These are phyloP conservation scores for Carcina quercana DNA, from an alignment of 2,888 invertebrate genomes.

Conservation along the genomic window DNA sequence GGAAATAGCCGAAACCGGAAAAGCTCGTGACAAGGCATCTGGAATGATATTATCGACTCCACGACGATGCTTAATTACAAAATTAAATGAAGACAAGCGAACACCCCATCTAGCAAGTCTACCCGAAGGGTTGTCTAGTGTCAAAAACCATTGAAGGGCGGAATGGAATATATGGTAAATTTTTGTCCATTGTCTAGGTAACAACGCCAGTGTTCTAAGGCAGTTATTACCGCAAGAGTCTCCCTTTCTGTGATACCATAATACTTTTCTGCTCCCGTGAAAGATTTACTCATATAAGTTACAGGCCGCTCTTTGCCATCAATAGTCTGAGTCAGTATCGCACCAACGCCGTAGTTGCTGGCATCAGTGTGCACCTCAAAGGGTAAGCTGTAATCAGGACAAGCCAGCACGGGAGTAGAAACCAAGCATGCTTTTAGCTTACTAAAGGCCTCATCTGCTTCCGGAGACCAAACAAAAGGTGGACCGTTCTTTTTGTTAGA, in stretches of 20 bases:
- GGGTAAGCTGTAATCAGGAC: constrained; percentile 11
- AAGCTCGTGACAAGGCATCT: constrained; percentile 3
- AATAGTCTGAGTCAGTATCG: constrained; percentile 7
- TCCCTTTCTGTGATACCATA: constrained; percentile 12
- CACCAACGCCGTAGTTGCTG: constrained; percentile 12
- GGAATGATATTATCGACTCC: constrained; percentile 9
- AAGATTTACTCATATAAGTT: constrained; percentile 8
- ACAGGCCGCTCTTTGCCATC: constrained; percentile 11
- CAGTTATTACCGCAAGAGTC: constrained; percentile 10
- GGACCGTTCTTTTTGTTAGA: constrained; percentile 4
- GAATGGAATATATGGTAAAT: constrained; percentile 3
- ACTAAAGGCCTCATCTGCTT: constrained; percentile 12
- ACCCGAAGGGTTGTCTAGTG: constrained; percentile 9
- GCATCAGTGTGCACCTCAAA: constrained; percentile 16
- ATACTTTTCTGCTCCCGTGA: constrained; percentile 6
- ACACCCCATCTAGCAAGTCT: constrained; percentile 13
- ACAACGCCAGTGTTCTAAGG: constrained; percentile 12
- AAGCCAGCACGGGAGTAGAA: constrained; percentile 12
- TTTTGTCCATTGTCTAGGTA: constrained; percentile 11
- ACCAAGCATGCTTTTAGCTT: constrained; percentile 11
- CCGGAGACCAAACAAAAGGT: constrained; percentile 10
- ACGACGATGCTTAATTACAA: constrained; percentile 8
- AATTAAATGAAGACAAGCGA: constrained; percentile 10
- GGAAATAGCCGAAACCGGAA: too few relatives aligned
- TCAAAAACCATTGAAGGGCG: constrained; percentile 7